Evolutionary conservation across 2,113 vertebrate species (phyloP).

Genomic region (Aptenodytes forsteri): DNA sequence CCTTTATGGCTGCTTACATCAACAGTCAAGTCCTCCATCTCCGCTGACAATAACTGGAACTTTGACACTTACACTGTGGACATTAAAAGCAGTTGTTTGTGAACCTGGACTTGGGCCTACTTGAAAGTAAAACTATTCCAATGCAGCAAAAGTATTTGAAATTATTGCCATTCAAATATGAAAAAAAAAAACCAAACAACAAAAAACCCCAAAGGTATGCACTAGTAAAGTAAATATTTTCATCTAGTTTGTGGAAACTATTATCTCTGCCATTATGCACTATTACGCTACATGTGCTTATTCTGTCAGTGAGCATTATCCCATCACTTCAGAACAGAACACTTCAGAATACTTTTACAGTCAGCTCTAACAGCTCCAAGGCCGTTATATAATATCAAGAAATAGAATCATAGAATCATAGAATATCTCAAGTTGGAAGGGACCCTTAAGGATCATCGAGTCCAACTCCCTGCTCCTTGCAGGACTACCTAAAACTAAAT

Average conservation of each 20-base stretch:
- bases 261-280: background rate
- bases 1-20: background rate
- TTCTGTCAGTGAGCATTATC: background rate
- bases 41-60: background rate
- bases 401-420: background rate
- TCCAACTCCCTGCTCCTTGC: background rate
- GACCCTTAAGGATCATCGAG: accelerated
- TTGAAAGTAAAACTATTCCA: background rate
- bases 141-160: background rate
- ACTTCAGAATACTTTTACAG: background rate
- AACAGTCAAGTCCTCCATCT: background rate
- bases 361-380: accelerated
- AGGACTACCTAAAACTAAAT: background rate
- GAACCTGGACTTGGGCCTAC: background rate
- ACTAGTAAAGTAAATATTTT: background rate
- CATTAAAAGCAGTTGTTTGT: background rate
- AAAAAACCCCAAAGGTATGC: accelerated
- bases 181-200: background rate
- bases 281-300: background rate
- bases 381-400: background rate
- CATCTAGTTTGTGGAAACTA: background rate
- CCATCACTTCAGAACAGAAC: background rate
- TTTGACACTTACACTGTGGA: background rate
- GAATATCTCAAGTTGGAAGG: background rate
- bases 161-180: background rate